Conservation (phyloP, 2,113 vertebrate species). For the Brachionichthys hirsutus region DNA sequence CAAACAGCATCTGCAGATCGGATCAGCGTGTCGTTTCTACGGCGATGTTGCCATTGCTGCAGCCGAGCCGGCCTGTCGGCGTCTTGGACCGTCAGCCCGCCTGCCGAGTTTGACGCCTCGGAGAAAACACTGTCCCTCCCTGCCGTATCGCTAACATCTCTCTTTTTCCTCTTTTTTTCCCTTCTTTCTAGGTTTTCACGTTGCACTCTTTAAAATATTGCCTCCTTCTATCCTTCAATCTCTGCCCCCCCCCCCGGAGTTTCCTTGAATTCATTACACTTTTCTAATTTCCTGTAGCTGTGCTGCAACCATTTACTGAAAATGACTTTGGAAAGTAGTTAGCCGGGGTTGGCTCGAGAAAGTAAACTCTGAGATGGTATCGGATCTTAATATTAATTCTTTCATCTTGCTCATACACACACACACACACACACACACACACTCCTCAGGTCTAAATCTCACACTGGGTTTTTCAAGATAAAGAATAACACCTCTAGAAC, state of each 20-base stretch:
- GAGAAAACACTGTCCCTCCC: slow-evolving; percentile 67
- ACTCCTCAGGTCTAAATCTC: slow-evolving; percentile 20
- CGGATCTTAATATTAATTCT: slow-evolving; percentile 46
- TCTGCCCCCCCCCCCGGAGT: slow-evolving; percentile 6
- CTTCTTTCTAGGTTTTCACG: slow-evolving; percentile 18
- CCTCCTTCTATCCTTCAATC: slow-evolving; percentile 4
- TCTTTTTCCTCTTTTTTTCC: neutral
- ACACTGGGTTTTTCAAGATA: slow-evolving; percentile 2
- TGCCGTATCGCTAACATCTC: slow-evolving; percentile 31
- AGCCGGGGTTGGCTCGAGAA: slow-evolving; percentile 36
- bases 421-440: neutral
- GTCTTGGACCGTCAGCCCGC: slow-evolving; percentile 4
- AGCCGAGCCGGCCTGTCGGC: slow-evolving; percentile 31
- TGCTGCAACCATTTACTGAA: slow-evolving; percentile 58
- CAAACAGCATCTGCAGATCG: slow-evolving; percentile 46
- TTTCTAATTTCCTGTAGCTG: slow-evolving; percentile 66
- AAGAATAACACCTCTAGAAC: slow-evolving; percentile 6
- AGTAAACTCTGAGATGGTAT: slow-evolving; percentile 43
- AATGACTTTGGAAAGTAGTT: slow-evolving; percentile 65
- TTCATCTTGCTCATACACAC: slow-evolving; percentile 8
- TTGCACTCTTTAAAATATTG: slow-evolving; percentile 3
- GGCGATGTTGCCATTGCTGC: slow-evolving; percentile 45
- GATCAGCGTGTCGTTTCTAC: slow-evolving; percentile 56
- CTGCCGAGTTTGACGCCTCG: slow-evolving; percentile 62
- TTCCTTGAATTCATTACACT: slow-evolving; percentile 55